phyloP scores from a whole-genome alignment of 2,113 vertebrate genomes.

The Entelurus aequoreus region DNA sequence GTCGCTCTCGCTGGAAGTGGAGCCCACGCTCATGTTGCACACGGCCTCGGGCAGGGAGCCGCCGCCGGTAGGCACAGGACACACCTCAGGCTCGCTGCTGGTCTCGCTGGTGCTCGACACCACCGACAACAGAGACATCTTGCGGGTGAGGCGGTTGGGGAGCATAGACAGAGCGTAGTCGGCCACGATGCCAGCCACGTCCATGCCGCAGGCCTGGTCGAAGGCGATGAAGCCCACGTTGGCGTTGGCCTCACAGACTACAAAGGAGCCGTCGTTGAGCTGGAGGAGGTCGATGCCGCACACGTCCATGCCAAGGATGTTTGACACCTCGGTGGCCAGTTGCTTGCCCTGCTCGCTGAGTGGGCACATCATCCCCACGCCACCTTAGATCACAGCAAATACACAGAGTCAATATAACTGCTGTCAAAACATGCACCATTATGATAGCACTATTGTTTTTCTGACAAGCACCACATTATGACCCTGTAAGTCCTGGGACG shows the following conservation, averaged over 20 bases:
- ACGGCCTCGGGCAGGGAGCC: conserved; percentile 70
- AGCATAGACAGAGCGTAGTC: conserved; percentile 85
- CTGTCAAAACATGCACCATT: not conserved
- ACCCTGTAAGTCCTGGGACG: too few relatives aligned
- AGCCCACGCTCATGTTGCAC: conserved; percentile 80
- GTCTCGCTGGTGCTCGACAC: conserved; percentile 81
- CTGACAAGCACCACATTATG: too few relatives aligned
- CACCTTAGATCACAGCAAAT: conserved; percentile 64
- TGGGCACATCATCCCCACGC: conserved; percentile 84
- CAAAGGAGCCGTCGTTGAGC: conserved; percentile 82
- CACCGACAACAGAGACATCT: conserved; percentile 81
- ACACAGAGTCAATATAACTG: conserved; percentile 1
- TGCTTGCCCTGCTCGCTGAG: conserved; percentile 86
- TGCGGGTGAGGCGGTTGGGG: conserved; percentile 77
- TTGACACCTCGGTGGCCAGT: conserved; percentile 86
- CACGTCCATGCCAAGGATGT: conserved; percentile 89
- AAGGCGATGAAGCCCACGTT: conserved; percentile 91
- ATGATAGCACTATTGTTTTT: too few relatives aligned
- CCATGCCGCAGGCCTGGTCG: conserved; percentile 85
- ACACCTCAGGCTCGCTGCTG: conserved; percentile 79
- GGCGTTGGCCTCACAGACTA: conserved; percentile 88
- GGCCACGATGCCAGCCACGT: conserved; percentile 82
- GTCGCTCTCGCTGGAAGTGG: conserved; percentile 84
- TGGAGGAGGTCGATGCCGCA: conserved; percentile 88
- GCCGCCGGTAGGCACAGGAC: conserved; percentile 58